Base-by-base conservation (phyloP, 2,797 vertebrate species). In the Brachymystax lenok region DNA sequence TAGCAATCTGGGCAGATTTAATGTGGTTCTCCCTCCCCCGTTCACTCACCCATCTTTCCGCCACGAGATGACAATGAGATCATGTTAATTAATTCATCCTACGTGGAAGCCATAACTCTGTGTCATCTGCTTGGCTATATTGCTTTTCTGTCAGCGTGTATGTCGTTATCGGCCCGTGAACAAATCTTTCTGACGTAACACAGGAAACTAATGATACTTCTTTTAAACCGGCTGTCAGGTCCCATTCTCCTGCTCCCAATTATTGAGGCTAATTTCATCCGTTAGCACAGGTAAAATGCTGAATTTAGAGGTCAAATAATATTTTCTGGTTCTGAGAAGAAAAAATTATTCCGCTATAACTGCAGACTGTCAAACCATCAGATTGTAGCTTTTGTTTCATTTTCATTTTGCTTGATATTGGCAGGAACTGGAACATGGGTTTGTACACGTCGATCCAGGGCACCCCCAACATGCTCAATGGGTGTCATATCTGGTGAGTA, bases 11-110 rank as follows among this genome's bases (percentile, higher is more conserved):
- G 33, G 66, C 76, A 74, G 14, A 79, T 76, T 63, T 86, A 85
- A 90, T 85, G 79, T 80, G 86, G 84, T 81, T 84, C 80, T 78
- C 84, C 88, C 82, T 81, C 84, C 82, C 46, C 69, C 76, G 7
- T 46, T 46, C 40, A 46, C 40, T 13, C 2, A 10, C 40, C 40
- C 40, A 46, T 46, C 79, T 86, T 86, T 79, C 77, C 64, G 51
- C 71, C 77, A 67, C 16, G 79, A 86, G 88, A 88, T 89, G 90
- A 92, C 88, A 92, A 88, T 88, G 79, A 64, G 90, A 92, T 90
- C 83, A 81, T 73, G 82, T 88, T 92, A 92, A 93, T 93, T 91
- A 91, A 91, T 92, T 84, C 81, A 77, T 84, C 77, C 85, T 87
- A 79, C 85, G 84, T 87, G 83, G 83, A 6, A 13, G 82, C 84